Base-by-base conservation (phyloP, 1,140 invertebrate genomes). In the Odontomachus brunneus region DNA sequence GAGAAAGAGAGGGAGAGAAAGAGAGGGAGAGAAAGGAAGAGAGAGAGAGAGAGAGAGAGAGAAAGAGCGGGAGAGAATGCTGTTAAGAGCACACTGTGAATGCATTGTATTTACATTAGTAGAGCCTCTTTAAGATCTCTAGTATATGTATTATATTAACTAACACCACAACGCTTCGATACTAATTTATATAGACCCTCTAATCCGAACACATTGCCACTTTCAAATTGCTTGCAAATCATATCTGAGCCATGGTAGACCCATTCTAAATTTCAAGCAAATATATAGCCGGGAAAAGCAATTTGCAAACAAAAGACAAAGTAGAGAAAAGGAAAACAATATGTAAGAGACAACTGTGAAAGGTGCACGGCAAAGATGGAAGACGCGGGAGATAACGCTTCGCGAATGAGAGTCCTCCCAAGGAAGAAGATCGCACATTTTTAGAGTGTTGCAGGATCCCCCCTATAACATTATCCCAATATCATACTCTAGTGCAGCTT, bases 171-270 rank as follows among this genome's bases (percentile, higher is more conserved):
- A 72, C 49, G 69, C 84, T 85, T 88, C 59, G 57, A 62, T 66
- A 90, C 88, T 89, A 92, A 92, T 81, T 55, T 3, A 72, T 3
- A 72, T 87, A 75, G 76, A 74, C 67, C 84, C 75, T 74, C 38
- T 87, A 89, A 91, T 83, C 86, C 92, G 93, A 95, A 95, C 94
- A 95, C 95, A 92, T 91, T 95, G 95, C 95, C 95, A 95, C 95
- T 95, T 90, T 95, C 95, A 95, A 95, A 95, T 93, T 94, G 93
- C 93, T 94, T 92, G 92, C 90, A 88, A 90, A 95, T 96, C 95
- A 95, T 96, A 95, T 95, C 95, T 96, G 95, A 96, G 95, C 95
- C 95, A 95, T 94, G 92, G 89, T 93, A 94, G 93, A 94, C 91
- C 92, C 92, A 92, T 92, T 92, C 88, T 86, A 93, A 93, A 92